Base-by-base conservation (phyloP, 2,888 invertebrate genomes). In the Ditula angustiorana region DNA sequence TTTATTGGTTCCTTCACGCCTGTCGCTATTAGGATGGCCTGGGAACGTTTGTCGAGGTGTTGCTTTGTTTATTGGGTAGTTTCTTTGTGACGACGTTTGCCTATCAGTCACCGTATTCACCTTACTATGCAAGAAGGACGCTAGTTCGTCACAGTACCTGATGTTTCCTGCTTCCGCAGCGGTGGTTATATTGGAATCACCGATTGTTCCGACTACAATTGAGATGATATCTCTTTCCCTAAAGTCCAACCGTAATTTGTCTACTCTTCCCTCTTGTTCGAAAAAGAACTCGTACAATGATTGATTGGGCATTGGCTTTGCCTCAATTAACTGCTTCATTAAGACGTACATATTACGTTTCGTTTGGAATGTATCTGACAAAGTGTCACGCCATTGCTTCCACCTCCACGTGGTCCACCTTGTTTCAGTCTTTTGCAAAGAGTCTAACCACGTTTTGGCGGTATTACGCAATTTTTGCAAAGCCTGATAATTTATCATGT, bases 381-480 rank as follows among this genome's bases (percentile, higher is more conserved):
- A 64, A 5, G 26, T 66, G 46, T 67, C 53, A 3, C 75, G 72
- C 75, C 75, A 75, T 2, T 72, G 47, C 30, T 64, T 71, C 75
- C 74, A 75, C 16, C 55, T 57, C 74, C 74, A 74, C 8, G 62
- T 57, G n/a, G 73, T 72, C 74, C 75, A 75, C 11, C 16, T 37
- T 1, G 73, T 75, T 59, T 71, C 61, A 44, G 64, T 72, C 66
- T 71, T 70, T 55, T 69, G 68, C 0, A 72, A 53, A 1, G 70
- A 71, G 59, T 73, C 68, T 10, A 57, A 67, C 73, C 75, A 75
- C 0, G 72, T 73, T 69, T 74, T 72, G 1, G 73, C 69, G 1
- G 72, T 70, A 53, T 68, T 70, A 5, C 68, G 63, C 41, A 73
- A 69, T 56, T 74, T 74, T 67, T 73, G 72, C 5, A 73, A 62